Evolutionary conservation across 2,113 vertebrate genomes (phyloP).

Genomic region (Rhinopomastus cyanomelas): DNA sequence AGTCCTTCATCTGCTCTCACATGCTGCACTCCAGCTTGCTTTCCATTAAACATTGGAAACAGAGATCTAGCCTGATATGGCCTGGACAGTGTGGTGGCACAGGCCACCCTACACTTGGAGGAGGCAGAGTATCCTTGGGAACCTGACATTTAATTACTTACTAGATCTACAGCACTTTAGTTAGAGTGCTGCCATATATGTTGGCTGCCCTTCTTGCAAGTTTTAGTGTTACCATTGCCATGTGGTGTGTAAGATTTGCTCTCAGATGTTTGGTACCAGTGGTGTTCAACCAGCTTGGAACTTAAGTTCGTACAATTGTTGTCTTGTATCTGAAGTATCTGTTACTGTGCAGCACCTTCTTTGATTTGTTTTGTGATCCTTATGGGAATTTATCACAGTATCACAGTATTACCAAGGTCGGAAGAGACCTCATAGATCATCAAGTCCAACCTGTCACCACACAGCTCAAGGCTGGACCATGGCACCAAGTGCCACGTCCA

Average conservation of each 20-base stretch:
- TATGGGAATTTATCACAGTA: background rate
- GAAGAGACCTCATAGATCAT: too few relatives aligned
- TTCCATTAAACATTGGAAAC: accelerated
- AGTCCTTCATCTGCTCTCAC: background rate
- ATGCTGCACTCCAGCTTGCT: background rate
- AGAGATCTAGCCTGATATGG: accelerated
- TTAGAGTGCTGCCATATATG: background rate
- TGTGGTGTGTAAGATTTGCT: background rate
- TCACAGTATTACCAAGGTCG: too few relatives aligned
- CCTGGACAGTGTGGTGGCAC: accelerated
- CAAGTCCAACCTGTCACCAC: too few relatives aligned
- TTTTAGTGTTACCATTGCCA: background rate
- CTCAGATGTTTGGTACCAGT: background rate
- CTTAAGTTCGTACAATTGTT: background rate
- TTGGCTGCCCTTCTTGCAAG: background rate
- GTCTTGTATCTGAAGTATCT: background rate
- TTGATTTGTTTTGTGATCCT: background rate
- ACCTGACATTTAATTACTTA: background rate
- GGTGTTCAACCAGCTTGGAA: background rate
- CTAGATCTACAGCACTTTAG: background rate
- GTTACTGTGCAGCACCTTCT: background rate
- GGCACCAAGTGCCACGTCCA: too few relatives aligned
- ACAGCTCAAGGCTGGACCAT: too few relatives aligned
- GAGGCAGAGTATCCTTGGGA: background rate
- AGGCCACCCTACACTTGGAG: accelerated